phyloP scores from a whole-genome alignment of 2,888 invertebrate genomes.

The Mythimna pallens region DNA sequence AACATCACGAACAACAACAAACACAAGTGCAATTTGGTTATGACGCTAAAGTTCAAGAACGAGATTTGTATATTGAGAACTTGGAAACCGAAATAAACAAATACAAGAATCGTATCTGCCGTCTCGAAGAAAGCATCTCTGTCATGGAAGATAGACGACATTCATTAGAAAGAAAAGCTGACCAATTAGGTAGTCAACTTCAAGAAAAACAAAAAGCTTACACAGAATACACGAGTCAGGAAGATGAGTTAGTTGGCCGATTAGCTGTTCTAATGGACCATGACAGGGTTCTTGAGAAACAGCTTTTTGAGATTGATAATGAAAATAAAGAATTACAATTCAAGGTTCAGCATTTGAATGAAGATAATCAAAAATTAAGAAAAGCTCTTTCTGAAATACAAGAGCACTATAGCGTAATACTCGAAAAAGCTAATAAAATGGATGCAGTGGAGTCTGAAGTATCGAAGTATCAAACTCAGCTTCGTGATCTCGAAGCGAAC shows the following conservation, averaged over 20 bases:
- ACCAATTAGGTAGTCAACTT: constrained; percentile 91
- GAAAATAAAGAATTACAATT: constrained; percentile 90
- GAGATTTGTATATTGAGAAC: constrained; percentile 94
- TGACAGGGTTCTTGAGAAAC: constrained; percentile 91
- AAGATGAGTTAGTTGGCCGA: constrained; percentile 92
- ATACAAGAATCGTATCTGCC: constrained; percentile 91
- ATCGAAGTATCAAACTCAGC: constrained; percentile 78
- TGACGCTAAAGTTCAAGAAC: constrained; percentile 94
- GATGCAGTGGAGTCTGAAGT: constrained; percentile 78
- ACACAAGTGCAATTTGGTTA: constrained; percentile 86
- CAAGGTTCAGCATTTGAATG: constrained; percentile 88
- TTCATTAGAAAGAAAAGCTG: constrained; percentile 91
- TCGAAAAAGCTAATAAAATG: constrained; percentile 79
- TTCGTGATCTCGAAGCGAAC: constrained; percentile 85
- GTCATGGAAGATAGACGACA: constrained; percentile 91
- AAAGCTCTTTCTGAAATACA: constrained; percentile 84
- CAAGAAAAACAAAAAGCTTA: constrained; percentile 91
- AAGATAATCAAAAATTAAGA: constrained; percentile 88
- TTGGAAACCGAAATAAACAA: constrained; percentile 92
- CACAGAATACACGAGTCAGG: constrained; percentile 91
- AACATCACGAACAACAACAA: constrained; percentile 79
- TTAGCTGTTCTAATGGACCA: constrained; percentile 91
- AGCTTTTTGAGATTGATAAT: constrained; percentile 91
- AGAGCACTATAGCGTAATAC: constrained; percentile 79
- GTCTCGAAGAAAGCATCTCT: constrained; percentile 92